A percentile compares a stretch with the other conserved stretches of the same genome.
phyloP scores from a whole-genome alignment of 2,113 vertebrate species.

The Serilophus lunatus region DNA sequence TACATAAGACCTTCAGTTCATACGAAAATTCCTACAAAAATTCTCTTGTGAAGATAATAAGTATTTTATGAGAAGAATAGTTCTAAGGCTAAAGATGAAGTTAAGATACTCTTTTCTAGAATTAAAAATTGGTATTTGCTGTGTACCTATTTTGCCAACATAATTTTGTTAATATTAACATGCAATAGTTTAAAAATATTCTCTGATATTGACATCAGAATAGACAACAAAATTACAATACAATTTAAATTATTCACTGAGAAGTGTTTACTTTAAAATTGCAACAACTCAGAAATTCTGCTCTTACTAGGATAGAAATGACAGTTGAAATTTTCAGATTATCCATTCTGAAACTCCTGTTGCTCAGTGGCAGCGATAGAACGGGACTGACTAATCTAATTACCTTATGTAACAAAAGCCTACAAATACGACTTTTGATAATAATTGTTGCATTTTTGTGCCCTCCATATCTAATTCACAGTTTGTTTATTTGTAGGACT shows the following conservation, averaged over 20 bases:
- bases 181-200: not conserved
- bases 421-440: slow-evolving; percentile 34
- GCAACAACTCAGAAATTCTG: not conserved
- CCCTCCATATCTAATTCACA: slow-evolving; percentile 26
- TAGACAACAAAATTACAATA: not conserved
- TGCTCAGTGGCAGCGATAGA: not conserved
- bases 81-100: not conserved
- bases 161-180: not conserved
- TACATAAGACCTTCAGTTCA: not conserved
- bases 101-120: not conserved
- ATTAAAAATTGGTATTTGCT: not conserved
- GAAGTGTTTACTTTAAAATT: not conserved
- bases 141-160: not conserved
- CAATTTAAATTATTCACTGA: not conserved
- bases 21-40: not conserved
- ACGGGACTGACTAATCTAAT: slow-evolving; percentile 11
- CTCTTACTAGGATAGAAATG: not conserved
- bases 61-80: not conserved
- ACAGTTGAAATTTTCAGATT: not conserved
- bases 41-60: not conserved
- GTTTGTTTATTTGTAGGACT: slow-evolving; percentile 77
- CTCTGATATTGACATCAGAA: not conserved
- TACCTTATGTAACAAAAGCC: slow-evolving; percentile 32
- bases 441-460: slow-evolving; percentile 54
- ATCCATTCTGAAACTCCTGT: not conserved